Evolutionary conservation across 2,797 vertebrate species (phyloP).

Genomic region (Notolepis coatsorum): DNA sequence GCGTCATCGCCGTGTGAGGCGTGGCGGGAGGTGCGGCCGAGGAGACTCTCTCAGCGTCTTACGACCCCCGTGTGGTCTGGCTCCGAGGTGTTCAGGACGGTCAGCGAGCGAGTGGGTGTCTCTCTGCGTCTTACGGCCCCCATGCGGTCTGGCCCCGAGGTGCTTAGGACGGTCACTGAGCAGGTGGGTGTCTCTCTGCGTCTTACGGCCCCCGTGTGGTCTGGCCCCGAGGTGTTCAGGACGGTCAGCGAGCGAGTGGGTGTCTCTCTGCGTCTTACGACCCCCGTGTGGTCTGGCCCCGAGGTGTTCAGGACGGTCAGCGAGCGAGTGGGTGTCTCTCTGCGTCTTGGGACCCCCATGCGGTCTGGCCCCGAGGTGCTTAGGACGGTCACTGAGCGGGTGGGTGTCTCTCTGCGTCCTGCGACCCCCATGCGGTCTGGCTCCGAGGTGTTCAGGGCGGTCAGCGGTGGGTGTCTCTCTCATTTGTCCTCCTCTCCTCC

Average conservation of each 20-base stretch:
- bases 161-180: background rate
- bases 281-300: conserved; percentile 10
- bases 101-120: background rate
- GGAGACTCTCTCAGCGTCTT: background rate
- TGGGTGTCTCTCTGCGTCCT: no score
- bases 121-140: background rate
- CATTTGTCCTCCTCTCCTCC: no score
- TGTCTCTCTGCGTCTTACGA: background rate
- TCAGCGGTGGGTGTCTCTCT: no score
- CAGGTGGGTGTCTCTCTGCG: background rate
- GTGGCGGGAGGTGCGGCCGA: background rate
- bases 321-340: background rate
- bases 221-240: conserved; percentile 6
- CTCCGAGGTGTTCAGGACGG: conserved; percentile 1
- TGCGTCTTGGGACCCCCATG: no score
- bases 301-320: background rate
- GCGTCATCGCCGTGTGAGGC: no score
- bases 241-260: background rate
- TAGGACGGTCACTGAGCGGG: no score
- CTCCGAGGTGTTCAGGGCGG: no score
- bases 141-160: conserved; percentile 16
- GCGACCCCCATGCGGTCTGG: no score
- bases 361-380: no score
- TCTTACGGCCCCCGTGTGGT: background rate
- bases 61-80: conserved; percentile 4